phyloP scores from a whole-genome alignment of 2,113 vertebrate species.

The Prunella fulvescens region DNA sequence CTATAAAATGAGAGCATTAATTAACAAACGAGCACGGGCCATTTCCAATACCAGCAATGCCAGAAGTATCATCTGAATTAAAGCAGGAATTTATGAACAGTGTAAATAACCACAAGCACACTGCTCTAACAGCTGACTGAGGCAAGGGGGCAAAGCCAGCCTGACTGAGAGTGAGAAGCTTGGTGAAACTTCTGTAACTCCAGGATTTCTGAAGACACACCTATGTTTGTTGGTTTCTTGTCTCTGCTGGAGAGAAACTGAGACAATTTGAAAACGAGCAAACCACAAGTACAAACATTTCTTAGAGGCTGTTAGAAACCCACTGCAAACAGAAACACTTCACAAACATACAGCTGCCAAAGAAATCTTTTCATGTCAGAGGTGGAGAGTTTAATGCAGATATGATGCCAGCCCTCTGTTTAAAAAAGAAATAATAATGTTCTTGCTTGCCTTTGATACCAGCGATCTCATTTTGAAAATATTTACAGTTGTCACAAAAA shows the following conservation, averaged over 20 bases:
- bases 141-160: neutral
- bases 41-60: neutral
- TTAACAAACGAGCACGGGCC: neutral
- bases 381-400: neutral
- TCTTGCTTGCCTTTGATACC: neutral
- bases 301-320: neutral
- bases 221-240: neutral
- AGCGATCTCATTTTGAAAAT: neutral
- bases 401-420: neutral
- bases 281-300: neutral
- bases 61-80: neutral
- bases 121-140: neutral
- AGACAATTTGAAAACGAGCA: neutral
- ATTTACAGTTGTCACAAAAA: neutral
- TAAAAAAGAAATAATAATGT: neutral
- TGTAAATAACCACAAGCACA: neutral
- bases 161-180: neutral
- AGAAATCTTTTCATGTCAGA: neutral
- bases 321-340: neutral
- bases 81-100: neutral
- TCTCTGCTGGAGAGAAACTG: neutral
- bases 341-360: neutral
- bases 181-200: neutral
- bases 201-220: neutral
- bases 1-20: neutral